Percentiles rank a stretch among this genome's conserved stretches.
phyloP scores from a whole-genome alignment of 2,797 vertebrate species.

The Apogon hyalosoma region DNA sequence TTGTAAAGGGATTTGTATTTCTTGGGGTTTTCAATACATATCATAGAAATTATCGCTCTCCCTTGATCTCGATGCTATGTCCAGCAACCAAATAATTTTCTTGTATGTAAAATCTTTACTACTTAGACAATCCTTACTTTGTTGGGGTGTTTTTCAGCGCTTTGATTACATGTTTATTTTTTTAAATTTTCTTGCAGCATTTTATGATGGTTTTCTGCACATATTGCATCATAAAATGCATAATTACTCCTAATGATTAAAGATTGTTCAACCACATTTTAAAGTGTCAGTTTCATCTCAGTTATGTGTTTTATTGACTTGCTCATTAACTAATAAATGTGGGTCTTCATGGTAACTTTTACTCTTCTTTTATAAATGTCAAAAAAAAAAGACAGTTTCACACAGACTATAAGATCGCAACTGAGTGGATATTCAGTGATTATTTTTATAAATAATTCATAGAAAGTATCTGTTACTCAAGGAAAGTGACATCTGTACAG shows the following conservation, averaged over 20 bases:
- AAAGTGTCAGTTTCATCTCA: constrained; percentile 24
- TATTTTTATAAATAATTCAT: constrained; percentile 1
- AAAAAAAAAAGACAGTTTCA: not conserved
- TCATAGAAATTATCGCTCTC: constrained; percentile 47
- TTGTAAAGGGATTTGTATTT: constrained; percentile 43
- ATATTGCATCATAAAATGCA: constrained; percentile 45
- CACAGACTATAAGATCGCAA: not conserved
- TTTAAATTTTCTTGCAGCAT: constrained; percentile 25
- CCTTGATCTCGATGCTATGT: constrained; percentile 44
- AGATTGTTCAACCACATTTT: constrained; percentile 50
- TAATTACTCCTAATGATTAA: constrained; percentile 59
- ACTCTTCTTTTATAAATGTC: not conserved
- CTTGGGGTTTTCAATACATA: constrained; percentile 5
- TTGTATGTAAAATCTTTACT: constrained; percentile 50
- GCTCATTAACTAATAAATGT: not conserved
- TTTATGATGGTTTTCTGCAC: constrained; percentile 53
- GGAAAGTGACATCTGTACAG: constrained; percentile 12
- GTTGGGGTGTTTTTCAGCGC: constrained; percentile 44
- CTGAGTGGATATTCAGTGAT: not conserved
- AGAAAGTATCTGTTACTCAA: not conserved
- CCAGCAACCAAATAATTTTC: constrained; percentile 48
- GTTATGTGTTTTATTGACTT: not conserved
- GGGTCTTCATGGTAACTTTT: not conserved
- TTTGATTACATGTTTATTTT: constrained; percentile 33
- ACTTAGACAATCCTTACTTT: constrained; percentile 40